Conservation (phyloP, 2,113 vertebrate species). For the Bufo bufo region DNA sequence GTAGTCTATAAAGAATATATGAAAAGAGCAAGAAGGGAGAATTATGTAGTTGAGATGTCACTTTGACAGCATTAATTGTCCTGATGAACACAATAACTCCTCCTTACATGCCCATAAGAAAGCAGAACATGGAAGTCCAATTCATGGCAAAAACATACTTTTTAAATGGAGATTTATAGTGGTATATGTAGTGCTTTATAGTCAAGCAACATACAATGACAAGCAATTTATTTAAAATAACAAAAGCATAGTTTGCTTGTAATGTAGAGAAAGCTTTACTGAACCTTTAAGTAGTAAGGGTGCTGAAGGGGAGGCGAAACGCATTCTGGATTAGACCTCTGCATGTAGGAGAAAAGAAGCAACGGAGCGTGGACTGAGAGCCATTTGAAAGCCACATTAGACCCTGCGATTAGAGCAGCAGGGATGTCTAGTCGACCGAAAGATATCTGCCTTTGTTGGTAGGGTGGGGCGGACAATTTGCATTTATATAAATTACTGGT, state of each 20-base stretch:
- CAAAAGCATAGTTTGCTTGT: constrained; percentile 6
- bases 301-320: too few species aligned
- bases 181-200: not conserved
- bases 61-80: not conserved
- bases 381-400: constrained; percentile 59
- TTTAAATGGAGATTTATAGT: not conserved
- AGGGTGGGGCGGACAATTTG: constrained; percentile 33
- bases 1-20: not conserved
- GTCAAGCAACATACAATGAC: not conserved
- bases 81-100: too few species aligned
- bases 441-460: constrained; percentile 48
- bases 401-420: constrained; percentile 50
- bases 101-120: not conserved
- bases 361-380: constrained; percentile 46
- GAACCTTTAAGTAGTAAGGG: constrained; percentile 7
- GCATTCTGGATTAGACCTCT: not conserved
- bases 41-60: constrained; percentile 5
- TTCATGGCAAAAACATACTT: not conserved
- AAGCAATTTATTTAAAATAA: not conserved
- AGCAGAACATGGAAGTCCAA: not conserved
- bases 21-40: too few species aligned
- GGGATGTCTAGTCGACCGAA: constrained; percentile 51
- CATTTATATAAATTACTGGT: constrained; percentile 59
- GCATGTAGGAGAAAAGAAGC: constrained; percentile 52
- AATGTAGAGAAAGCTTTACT: constrained; percentile 2